Evolutionary conservation across 2,888 invertebrate species (phyloP), one percentile per base, ranked within the genome.

Genomic region (Gari tellinella): DNA sequence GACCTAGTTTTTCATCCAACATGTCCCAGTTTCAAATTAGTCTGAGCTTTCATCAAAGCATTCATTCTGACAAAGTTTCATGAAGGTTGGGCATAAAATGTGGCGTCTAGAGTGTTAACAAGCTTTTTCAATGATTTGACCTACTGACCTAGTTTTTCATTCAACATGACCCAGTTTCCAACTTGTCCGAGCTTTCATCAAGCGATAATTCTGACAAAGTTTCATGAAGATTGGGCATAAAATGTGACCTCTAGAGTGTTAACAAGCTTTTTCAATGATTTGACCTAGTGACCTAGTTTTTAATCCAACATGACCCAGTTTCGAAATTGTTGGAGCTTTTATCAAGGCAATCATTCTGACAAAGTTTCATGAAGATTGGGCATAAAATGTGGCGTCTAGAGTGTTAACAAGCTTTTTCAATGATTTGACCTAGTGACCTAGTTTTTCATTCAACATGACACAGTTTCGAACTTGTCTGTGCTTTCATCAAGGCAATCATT

Each of bases 271-370:
- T 51, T 15, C 25, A 26, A 26, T 15, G 15, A 51, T 25, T 51
- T 51, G 51, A 26, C 51, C 51, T 51, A 51, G 26, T 51, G 51
- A 51, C 51, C 51, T 51, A 51, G 7, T 51, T 51, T 51, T 51
- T 26, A 31, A 51, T 31, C 31, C 26, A 12, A 26, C 51, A 51
- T 51, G 31, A 51, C 51, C n/a, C 26, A 26, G 23, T 51, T 51
- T 26, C 14, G n/a, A 26, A 26, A 12, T 23, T 15, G 51, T 12
- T 31, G 7, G 17, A 26, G 31, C 3, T 26, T 51, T 31, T 15
- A 51, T 51, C 17, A 31, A 51, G 31, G 26, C n/a, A 51, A 26
- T 19, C 51, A 51, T 51, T 51, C 26, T 26, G 31, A 51, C 51
- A 25, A 51, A 51, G 15, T 51, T 51, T 51, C 26, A 51, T 15